phyloP scores from a whole-genome alignment of 2,797 vertebrate genomes.

The Ataeniobius toweri region DNA sequence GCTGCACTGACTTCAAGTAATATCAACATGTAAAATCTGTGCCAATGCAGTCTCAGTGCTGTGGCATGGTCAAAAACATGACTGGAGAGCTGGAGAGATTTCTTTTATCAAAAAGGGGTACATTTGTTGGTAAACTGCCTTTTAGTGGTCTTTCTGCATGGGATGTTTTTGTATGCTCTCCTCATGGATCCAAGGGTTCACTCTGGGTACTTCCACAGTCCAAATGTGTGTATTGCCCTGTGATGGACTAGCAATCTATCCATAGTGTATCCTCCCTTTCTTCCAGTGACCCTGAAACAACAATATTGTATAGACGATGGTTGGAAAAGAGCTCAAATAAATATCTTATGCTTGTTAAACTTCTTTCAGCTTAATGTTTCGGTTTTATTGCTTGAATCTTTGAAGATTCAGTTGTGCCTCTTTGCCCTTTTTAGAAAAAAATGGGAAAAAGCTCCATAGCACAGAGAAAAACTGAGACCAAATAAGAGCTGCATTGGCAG shows the following conservation, averaged over 20 bases:
- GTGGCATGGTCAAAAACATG: background rate
- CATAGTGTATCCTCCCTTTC: too few species aligned
- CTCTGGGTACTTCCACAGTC: too few species aligned
- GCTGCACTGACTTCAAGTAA: background rate
- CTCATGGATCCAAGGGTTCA: too few species aligned
- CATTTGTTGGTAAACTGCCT: background rate
- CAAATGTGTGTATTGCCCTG: too few species aligned
- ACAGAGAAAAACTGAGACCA: constrained; percentile 1
- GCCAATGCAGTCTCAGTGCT: background rate
- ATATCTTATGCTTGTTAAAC: background rate
- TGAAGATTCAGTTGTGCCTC: background rate
- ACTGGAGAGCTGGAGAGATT: background rate
- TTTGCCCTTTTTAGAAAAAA: background rate
- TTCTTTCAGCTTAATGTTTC: background rate
- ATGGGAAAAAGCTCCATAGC: background rate
- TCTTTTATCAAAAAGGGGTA: background rate
- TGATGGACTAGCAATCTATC: too few species aligned
- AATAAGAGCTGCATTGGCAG: background rate
- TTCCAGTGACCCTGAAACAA: too few species aligned
- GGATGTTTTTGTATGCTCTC: too few species aligned
- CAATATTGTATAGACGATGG: background rate
- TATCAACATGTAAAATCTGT: background rate
- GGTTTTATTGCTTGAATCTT: background rate
- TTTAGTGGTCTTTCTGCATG: too few species aligned
- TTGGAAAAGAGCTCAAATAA: background rate